These are phyloP conservation scores for Acipenser transmontanus DNA, from an alignment of 2,797 vertebrate species.

Conservation along the genomic window DNA sequence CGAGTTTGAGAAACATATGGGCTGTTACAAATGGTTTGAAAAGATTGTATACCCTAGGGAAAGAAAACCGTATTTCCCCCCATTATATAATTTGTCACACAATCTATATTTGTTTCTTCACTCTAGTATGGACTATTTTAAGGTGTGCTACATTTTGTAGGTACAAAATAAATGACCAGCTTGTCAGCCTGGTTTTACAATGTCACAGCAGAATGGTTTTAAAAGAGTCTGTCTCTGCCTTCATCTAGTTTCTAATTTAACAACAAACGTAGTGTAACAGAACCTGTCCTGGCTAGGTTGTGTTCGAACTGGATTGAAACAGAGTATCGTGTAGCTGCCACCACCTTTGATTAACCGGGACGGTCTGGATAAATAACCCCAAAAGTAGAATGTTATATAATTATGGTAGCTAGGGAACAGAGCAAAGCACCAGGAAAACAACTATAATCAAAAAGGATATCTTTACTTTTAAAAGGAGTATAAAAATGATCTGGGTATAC, in stretches of 20 bases:
- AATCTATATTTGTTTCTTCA: background rate
- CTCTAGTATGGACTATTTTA: background rate
- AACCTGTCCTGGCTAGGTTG: too few relatives aligned
- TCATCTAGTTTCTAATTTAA: background rate
- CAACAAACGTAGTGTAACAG: background rate
- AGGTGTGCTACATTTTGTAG: background rate
- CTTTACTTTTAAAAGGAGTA: too few relatives aligned
- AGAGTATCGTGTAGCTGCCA: too few relatives aligned
- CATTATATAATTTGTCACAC: constrained; percentile 7
- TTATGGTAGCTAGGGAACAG: too few relatives aligned
- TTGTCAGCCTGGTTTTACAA: background rate
- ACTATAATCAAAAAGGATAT: too few relatives aligned
- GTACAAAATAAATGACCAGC: background rate
- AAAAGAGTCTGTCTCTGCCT: background rate
- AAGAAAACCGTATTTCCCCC: background rate
- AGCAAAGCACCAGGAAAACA: too few relatives aligned
- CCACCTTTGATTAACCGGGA: too few relatives aligned
- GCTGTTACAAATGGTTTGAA: background rate
- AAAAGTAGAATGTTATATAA: too few relatives aligned
- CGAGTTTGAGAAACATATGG: background rate
- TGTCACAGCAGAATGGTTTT: background rate
- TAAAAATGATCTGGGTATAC: too few relatives aligned
- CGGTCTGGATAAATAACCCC: too few relatives aligned
- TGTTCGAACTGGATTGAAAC: too few relatives aligned
- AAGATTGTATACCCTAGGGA: background rate